Evolutionary conservation across 2,888 invertebrate genomes (phyloP).

Genomic region (Halocaridina rubra): DNA sequence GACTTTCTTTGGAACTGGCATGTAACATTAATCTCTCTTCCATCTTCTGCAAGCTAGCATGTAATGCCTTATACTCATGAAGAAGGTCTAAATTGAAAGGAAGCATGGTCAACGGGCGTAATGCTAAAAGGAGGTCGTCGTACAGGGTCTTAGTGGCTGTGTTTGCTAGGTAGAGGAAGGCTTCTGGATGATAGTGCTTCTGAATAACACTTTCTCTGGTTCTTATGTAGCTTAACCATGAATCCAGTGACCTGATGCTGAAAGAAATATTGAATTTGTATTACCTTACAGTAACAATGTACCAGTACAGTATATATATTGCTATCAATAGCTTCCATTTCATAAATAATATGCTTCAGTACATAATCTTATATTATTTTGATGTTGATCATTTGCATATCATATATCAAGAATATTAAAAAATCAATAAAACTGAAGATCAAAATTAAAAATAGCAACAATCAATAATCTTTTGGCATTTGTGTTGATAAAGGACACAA

Average conservation of each 20-base stretch:
- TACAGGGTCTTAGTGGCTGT: constrained; percentile 74
- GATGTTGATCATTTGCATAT: no score
- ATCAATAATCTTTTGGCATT: no score
- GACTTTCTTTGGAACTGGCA: constrained; percentile 63
- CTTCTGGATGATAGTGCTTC: constrained; percentile 82
- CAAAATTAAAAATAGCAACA: no score
- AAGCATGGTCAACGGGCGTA: constrained; percentile 82
- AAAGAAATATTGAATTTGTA: no score
- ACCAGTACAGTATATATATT: no score
- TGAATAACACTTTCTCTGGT: constrained; percentile 84
- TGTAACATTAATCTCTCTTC: constrained; percentile 68
- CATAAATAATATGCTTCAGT: no score
- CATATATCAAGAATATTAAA: no score
- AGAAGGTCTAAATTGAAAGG: constrained; percentile 86
- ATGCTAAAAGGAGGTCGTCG: constrained; percentile 80
- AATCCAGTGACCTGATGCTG: constrained; percentile 87
- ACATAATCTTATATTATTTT: no score
- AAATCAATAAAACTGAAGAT: no score
- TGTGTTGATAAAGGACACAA: no score
- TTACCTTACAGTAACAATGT: no score
- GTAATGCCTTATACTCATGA: constrained; percentile 82
- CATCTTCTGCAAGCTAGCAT: constrained; percentile 80
- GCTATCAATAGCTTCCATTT: no score
- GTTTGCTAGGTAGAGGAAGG: constrained; percentile 77
- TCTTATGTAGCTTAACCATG: constrained; percentile 88